Evolutionary conservation across 30 jellyfish, hydroid and myxozoan species (phyloP).

Genomic region (Chrysaora quinquecirrha): DNA sequence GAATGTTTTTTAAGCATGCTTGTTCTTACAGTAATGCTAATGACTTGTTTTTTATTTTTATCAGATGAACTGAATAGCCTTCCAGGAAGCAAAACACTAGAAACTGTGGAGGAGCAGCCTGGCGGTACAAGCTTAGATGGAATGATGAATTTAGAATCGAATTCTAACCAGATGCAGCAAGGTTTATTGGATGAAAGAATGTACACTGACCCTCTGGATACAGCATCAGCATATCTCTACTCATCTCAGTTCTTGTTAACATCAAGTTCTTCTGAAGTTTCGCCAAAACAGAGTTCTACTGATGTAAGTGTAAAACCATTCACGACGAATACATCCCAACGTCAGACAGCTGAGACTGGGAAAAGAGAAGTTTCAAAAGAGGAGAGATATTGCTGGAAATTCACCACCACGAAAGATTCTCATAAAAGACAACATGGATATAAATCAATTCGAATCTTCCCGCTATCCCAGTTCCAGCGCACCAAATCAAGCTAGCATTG

Average conservation of each 20-base stretch:
- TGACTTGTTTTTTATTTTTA: too few relatives aligned
- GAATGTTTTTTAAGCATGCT: too few relatives aligned
- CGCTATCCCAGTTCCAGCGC: background rate
- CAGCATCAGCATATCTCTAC: conserved; percentile 30
- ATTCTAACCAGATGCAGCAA: conserved; percentile 12
- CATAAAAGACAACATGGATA: conserved; percentile 28
- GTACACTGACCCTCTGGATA: conserved; percentile 37
- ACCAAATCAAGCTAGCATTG: background rate
- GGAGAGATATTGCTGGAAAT: background rate
- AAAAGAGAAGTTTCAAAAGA: conserved; percentile 26
- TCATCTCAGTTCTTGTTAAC: conserved; percentile 43
- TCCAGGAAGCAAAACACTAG: conserved; percentile 30
- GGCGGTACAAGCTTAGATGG: conserved; percentile 19
- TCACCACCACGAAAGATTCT: conserved; percentile 48
- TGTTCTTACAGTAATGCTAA: too few relatives aligned
- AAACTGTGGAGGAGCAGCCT: conserved; percentile 28
- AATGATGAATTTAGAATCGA: conserved; percentile 2
- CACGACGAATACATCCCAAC: background rate
- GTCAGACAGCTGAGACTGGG: conserved; percentile 13
- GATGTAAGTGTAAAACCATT: background rate
- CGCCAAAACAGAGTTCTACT: background rate
- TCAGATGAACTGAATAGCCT: too few relatives aligned
- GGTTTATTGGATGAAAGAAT: conserved; percentile 36
- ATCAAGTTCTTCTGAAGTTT: conserved; percentile 11
- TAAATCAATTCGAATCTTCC: conserved; percentile 7